Base-by-base conservation (phyloP, 2,113 vertebrate species). In the Dasyurus viverrinus region DNA sequence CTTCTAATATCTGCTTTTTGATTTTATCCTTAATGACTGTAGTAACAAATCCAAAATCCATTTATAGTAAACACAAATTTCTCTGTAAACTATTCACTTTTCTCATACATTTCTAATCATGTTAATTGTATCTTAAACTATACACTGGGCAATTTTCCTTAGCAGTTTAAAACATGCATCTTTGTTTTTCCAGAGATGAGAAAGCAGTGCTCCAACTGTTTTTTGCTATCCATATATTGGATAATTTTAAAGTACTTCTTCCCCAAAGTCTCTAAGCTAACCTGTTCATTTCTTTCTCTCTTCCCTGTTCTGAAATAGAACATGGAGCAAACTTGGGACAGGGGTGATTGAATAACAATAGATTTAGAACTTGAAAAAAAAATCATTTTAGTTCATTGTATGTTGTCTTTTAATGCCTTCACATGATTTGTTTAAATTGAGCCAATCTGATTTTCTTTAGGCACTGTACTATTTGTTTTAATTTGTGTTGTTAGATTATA, bases 401-500 rank as follows among this genome's bases (percentile, higher is more conserved):
- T 93, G 52, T 5, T 53, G 19, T 23, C n/a, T 91, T 94, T 60
- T 57, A 30, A 53, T 12, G 54, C 47, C 46, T 92, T 89, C 26
- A 92, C 54, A 54, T 54, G 54, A 68, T 89, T 94, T 53, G 57
- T 54, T 93, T 76, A 89, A 93, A 90, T 53, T 60, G 42, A 55
- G 46, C 19, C 27, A 76, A 90, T 47, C 52, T 90, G 84, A 48
- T 89, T 90, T 96, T n/a, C 53, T 89, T 93, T 76, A 50, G 8
- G 89, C 89, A 24, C 54, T 8, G 93, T 19, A 7, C 19, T 93
- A 42, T 42, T 42, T 50, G 52, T 47, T 2, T 91, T 94, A 24
- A 26, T 94, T 90, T 93, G n/a, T 48, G 50, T 96, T 94, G 47
- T 54, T 93, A 54, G 12, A 55, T 91, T 96, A 57, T 94, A 94